phyloP scores from a whole-genome alignment of 1,140 invertebrate genomes.

The Drosophila chauvacae region DNA sequence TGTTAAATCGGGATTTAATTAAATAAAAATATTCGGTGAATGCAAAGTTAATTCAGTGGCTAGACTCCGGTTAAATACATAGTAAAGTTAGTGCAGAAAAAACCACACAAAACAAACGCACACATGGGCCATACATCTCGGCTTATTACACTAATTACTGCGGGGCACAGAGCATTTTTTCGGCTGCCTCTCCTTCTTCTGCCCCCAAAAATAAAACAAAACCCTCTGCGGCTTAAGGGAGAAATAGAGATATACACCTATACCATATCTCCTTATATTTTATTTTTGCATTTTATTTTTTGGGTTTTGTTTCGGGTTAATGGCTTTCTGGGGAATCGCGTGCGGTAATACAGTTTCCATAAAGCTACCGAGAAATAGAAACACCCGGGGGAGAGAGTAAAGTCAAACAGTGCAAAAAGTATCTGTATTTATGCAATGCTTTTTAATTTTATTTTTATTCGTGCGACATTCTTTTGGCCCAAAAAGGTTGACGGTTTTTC shows the following conservation, averaged over 20 bases:
- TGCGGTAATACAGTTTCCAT: slow-evolving; percentile 77
- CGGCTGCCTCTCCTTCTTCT: neutral
- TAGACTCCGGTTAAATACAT: slow-evolving; percentile 9
- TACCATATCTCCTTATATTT: slow-evolving; percentile 16
- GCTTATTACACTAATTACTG: slow-evolving; percentile 82
- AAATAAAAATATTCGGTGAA: slow-evolving; percentile 3
- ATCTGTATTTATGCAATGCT: slow-evolving; percentile 51
- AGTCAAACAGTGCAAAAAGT: slow-evolving; percentile 49
- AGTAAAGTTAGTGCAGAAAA: neutral
- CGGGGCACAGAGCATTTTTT: slow-evolving; percentile 33
- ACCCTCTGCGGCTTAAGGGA: slow-evolving; percentile 61
- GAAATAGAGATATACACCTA: slow-evolving; percentile 56
- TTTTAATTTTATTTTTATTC: slow-evolving; percentile 76
- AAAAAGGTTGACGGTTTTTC: slow-evolving; percentile 26
- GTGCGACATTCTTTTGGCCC: slow-evolving; percentile 67
- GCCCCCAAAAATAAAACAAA: slow-evolving; percentile 29
- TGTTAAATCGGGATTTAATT: slow-evolving; percentile 1
- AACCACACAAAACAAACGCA: slow-evolving; percentile 9
- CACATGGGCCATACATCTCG: slow-evolving; percentile 49
- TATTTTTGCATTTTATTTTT: slow-evolving; percentile 26
- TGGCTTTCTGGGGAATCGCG: slow-evolving; percentile 79
- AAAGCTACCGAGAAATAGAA: slow-evolving; percentile 20
- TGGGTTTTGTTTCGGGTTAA: slow-evolving; percentile 60
- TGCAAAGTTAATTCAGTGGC: slow-evolving; percentile 1
- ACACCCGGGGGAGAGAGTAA: slow-evolving; percentile 9